Evolutionary conservation across 2,113 vertebrate genomes (phyloP).

Genomic region (Crocuta crocuta): DNA sequence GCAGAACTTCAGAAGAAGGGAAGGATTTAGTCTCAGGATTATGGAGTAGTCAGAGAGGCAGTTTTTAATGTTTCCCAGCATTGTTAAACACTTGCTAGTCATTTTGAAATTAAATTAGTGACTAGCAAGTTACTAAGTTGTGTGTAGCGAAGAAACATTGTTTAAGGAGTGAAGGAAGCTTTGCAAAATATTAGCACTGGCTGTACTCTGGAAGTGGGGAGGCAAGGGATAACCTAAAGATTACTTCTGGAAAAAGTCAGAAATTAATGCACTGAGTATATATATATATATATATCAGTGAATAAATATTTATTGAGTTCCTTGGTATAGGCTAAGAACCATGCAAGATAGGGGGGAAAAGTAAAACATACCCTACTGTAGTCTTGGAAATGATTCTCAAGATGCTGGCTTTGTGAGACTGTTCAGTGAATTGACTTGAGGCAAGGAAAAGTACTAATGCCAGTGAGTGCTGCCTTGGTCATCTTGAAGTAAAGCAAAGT

Average conservation of each 20-base stretch:
- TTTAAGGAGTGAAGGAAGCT: slow-evolving; percentile 11
- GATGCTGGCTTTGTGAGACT: neutral
- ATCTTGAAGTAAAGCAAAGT: neutral
- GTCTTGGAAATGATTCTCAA: neutral
- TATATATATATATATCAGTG: neutral
- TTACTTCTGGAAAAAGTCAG: neutral
- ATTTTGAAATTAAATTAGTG: slow-evolving; percentile 41
- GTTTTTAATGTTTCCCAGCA: neutral
- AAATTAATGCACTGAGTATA: neutral
- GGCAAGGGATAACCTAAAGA: neutral
- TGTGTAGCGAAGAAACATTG: slow-evolving; percentile 36
- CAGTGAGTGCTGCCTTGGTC: neutral
- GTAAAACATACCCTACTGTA: neutral
- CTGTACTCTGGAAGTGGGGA: neutral
- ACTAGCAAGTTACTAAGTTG: neutral
- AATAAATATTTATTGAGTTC: slow-evolving; percentile 11
- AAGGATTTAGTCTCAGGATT: neutral
- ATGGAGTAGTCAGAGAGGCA: neutral
- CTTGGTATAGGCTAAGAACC: neutral
- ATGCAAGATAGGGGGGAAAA: neutral
- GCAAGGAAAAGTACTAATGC: neutral
- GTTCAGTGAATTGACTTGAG: neutral
- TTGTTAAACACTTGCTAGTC: slow-evolving; percentile 16
- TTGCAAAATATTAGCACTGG: neutral
- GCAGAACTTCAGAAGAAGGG: slow-evolving; percentile 9